A percentile compares a stretch with the other conserved stretches of the same genome.
Evolutionary conservation across 2,888 invertebrate species (phyloP).

Genomic region (Macrosoma leucophasiata): DNA sequence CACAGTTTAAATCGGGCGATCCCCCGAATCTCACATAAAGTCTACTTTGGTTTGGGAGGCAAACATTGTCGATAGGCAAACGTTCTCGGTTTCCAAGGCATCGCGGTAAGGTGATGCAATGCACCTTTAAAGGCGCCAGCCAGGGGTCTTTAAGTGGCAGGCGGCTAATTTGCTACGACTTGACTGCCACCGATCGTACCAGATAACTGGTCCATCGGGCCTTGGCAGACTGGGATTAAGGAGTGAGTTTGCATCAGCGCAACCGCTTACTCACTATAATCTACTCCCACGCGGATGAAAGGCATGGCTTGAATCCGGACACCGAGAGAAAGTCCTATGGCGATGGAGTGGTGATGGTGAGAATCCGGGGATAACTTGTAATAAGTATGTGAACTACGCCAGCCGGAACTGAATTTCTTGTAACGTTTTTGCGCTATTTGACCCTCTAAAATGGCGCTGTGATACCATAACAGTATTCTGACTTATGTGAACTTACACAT

Average conservation of each 20-base stretch:
- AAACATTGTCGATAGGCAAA: neutral
- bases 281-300: conserved; percentile 23
- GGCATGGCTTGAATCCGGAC: conserved; percentile 4
- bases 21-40: conserved; percentile 2
- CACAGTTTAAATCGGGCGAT: neutral
- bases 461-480: too few relatives aligned
- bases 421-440: too few relatives aligned
- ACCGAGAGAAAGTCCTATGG: conserved; percentile 18
- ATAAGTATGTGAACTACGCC: too few relatives aligned
- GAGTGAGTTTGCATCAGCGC: conserved; percentile 18
- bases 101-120: neutral
- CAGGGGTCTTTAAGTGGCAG: neutral
- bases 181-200: conserved; percentile 1
- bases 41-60: neutral
- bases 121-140: neutral
- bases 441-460: too few relatives aligned
- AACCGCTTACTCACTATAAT: conserved; percentile 17
- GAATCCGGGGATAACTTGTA: conserved; percentile 7
- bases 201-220: conserved; percentile 2
- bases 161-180: neutral
- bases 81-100: neutral
- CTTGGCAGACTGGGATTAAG: conserved; percentile 1
- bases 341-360: conserved; percentile 20
- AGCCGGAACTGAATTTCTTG: too few relatives aligned
- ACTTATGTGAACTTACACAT: too few relatives aligned